phyloP scores from a whole-genome alignment of 2,888 invertebrate genomes.

The Archips crataeganus region DNA sequence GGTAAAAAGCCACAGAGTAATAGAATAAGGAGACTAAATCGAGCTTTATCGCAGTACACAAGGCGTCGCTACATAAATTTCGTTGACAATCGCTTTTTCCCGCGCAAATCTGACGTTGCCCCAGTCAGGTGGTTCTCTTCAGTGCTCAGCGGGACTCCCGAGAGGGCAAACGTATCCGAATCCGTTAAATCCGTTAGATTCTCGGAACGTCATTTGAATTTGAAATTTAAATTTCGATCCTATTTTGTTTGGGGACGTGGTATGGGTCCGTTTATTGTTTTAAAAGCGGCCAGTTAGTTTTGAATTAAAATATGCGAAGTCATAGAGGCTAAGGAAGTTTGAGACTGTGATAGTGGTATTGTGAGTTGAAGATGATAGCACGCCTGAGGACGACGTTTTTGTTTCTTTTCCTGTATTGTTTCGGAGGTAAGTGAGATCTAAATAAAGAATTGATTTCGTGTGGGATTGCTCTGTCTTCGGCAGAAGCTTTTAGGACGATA shows the following conservation, averaged over 20 bases:
- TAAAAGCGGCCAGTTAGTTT: conserved; percentile 34
- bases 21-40: conserved; percentile 46
- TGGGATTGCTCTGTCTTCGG: conserved; percentile 14
- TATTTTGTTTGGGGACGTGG: conserved; percentile 12
- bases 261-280: conserved; percentile 27
- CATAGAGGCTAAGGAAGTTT: conserved; percentile 39
- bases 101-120: conserved; percentile 55
- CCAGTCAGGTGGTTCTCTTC: conserved; percentile 56
- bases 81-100: conserved; percentile 34
- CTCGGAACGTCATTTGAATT: conserved; percentile 29
- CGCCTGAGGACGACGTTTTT: conserved; percentile 58
- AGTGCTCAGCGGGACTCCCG: conserved; percentile 57
- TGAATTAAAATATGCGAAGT: conserved; percentile 22
- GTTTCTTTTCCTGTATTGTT: conserved; percentile 64
- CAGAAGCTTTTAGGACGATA: conserved; percentile 17
- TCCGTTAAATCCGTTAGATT: conserved; percentile 28
- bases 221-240: conserved; percentile 32
- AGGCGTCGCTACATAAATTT: conserved; percentile 47
- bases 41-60: conserved; percentile 47
- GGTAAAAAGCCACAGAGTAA: conserved; percentile 50
- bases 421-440: conserved; percentile 67
- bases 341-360: conserved; percentile 49
- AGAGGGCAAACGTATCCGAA: conserved; percentile 46
- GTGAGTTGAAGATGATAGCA: conserved; percentile 60
- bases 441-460: conserved; percentile 6